These are phyloP conservation scores for Mystacides longicornis DNA, from an alignment of 2,888 invertebrate species.

Conservation along the genomic window DNA sequence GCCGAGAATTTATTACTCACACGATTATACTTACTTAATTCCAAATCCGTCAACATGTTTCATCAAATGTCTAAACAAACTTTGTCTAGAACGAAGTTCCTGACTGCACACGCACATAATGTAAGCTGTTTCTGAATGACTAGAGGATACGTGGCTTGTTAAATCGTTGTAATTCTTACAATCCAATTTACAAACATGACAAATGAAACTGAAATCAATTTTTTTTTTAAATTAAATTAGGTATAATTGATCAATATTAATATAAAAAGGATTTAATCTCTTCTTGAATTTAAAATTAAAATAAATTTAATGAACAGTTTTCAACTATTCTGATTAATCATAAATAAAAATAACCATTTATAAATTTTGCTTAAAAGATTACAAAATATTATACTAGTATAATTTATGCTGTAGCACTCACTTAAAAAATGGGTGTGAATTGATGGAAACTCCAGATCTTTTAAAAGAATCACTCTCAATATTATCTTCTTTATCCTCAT, in stretches of 20 bases:
- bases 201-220: background rate
- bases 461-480: background rate
- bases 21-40: background rate
- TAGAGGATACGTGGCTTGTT: background rate
- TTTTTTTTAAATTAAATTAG: too few relatives aligned
- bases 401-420: background rate
- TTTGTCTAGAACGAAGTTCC: background rate
- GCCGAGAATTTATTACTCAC: background rate
- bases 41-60: background rate
- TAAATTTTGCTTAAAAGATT: too few relatives aligned
- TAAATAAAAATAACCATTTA: too few relatives aligned
- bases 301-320: too few relatives aligned
- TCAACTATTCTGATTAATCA: too few relatives aligned
- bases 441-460: background rate
- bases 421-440: background rate
- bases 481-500: background rate
- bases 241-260: too few relatives aligned
- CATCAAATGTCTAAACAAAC: background rate
- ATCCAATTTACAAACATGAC: background rate
- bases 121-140: background rate
- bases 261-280: too few relatives aligned
- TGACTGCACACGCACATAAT: background rate
- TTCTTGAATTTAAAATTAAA: too few relatives aligned
- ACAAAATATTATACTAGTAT: too few relatives aligned
- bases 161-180: background rate